Percentiles rank a stretch among this genome's conserved stretches.
Evolutionary conservation across 2,113 vertebrate genomes (phyloP).

Genomic region (Indicator maculatus): DNA sequence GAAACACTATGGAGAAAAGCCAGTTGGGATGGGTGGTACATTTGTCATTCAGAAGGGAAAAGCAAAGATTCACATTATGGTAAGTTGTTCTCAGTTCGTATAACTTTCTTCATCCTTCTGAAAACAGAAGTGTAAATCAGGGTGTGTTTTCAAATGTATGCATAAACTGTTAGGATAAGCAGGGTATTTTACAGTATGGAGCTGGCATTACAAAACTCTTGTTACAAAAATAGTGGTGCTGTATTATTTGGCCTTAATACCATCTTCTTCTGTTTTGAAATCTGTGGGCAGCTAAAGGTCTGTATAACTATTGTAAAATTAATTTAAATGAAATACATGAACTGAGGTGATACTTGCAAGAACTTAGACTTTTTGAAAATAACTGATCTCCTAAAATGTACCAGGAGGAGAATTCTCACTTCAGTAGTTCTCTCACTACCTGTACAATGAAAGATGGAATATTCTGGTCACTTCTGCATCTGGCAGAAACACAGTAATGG

Average conservation of each 20-base stretch:
- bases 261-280: background rate
- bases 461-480: background rate
- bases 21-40: slow-evolving; percentile 91
- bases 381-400: background rate
- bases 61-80: slow-evolving; percentile 95
- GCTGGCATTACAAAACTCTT: background rate
- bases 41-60: slow-evolving; percentile 94
- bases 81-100: slow-evolving; percentile 58
- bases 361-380: background rate
- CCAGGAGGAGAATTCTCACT: background rate
- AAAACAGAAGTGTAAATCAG: background rate
- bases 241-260: background rate
- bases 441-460: background rate
- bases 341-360: background rate
- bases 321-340: background rate
- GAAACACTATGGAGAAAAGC: slow-evolving; percentile 85
- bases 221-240: background rate
- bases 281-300: background rate
- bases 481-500: background rate
- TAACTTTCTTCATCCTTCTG: background rate
- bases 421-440: background rate
- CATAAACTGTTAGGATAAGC: background rate
- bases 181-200: background rate
- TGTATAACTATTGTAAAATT: background rate
- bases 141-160: background rate